Evolutionary conservation across 2,113 vertebrate species (phyloP).

Genomic region (Myrmecophaga tridactyla): DNA sequence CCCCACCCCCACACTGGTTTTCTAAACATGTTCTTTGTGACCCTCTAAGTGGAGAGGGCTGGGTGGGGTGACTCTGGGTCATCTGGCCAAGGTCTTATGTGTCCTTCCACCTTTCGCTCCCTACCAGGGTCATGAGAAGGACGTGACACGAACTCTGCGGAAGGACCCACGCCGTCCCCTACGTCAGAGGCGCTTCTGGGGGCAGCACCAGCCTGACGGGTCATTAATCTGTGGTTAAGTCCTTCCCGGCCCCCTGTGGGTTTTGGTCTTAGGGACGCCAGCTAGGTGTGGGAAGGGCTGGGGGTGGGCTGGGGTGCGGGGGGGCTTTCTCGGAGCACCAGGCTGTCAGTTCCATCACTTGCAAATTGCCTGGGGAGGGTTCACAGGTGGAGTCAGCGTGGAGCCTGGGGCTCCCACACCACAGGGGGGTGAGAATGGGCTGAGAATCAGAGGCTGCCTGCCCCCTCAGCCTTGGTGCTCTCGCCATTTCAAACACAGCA

Average conservation of each 20-base stretch:
- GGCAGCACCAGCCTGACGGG: neutral
- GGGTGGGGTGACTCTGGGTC: neutral
- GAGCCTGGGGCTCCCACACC: neutral
- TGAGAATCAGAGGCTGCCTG: neutral
- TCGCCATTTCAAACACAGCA: neutral
- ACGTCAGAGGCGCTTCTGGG: neutral
- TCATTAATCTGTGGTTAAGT: neutral
- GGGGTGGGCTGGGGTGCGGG: neutral
- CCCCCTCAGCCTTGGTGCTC: fast-evolving
- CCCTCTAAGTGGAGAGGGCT: neutral
- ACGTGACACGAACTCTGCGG: fast-evolving
- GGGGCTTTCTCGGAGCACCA: neutral
- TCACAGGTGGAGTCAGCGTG: neutral
- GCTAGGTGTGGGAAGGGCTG: neutral
- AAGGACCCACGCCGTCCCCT: fast-evolving
- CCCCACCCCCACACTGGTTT: fast-evolving
- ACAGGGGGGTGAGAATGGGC: conserved; percentile 13
- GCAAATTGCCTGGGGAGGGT: neutral
- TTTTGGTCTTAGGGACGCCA: neutral
- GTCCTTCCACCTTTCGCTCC: neutral
- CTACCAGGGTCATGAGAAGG: neutral
- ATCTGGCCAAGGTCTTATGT: too few relatives aligned
- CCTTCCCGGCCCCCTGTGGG: neutral
- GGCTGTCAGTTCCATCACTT: neutral
- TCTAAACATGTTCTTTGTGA: neutral